Percentiles rank a stretch among this genome's conserved stretches.
These are phyloP conservation scores for Agriopis marginaria DNA, from an alignment of 2,888 invertebrate species.

Conservation along the genomic window DNA sequence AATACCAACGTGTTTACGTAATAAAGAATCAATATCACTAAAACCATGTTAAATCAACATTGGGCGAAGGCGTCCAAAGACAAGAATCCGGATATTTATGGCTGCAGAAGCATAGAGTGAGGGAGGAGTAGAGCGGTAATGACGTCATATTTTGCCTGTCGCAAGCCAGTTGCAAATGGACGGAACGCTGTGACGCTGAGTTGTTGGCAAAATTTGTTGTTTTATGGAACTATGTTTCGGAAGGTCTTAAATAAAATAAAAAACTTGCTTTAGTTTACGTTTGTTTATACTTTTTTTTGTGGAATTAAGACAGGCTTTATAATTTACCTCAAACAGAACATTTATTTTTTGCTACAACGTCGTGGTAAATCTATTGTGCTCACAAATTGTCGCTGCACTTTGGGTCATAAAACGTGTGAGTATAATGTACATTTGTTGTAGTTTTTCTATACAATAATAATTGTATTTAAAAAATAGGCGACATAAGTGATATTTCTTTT, in stretches of 20 bases:
- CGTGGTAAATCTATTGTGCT: too few relatives aligned
- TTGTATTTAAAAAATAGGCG: too few relatives aligned
- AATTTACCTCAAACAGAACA: too few relatives aligned
- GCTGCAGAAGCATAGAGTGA: constrained; percentile 67
- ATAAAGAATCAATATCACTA: constrained; percentile 86
- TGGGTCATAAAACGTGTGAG: too few relatives aligned
- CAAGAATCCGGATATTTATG: constrained; percentile 85
- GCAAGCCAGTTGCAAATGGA: constrained; percentile 37
- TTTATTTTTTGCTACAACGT: too few relatives aligned
- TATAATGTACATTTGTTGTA: too few relatives aligned
- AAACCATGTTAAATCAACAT: constrained; percentile 86
- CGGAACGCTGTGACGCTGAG: constrained; percentile 12
- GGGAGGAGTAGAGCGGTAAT: constrained; percentile 66
- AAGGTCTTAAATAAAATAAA: too few relatives aligned
- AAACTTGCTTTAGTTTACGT: too few relatives aligned
- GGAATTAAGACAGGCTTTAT: background rate
- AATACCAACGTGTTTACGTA: constrained; percentile 79
- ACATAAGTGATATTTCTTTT: too few relatives aligned
- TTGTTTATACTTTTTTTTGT: background rate
- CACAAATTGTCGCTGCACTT: too few relatives aligned
- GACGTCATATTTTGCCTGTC: constrained; percentile 66
- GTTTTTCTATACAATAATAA: too few relatives aligned
- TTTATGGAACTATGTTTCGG: constrained; percentile 3
- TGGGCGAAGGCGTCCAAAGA: constrained; percentile 81
- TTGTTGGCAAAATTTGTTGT: constrained; percentile 24